These are phyloP conservation scores for Drosophila mimica DNA, from an alignment of 2,888 invertebrate genomes.

Conservation along the genomic window DNA sequence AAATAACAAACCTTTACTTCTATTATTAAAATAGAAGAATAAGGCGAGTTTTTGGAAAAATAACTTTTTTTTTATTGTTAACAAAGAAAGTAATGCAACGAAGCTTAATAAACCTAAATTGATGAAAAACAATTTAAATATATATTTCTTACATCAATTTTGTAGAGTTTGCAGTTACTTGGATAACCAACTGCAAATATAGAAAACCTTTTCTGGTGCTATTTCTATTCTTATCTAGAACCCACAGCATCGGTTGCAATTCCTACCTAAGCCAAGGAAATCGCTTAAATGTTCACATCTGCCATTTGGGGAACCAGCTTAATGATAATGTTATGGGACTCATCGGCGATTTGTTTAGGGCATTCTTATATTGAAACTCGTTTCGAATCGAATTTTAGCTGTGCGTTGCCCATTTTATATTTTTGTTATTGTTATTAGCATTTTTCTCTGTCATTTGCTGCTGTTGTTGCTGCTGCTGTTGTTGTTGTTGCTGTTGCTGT, in stretches of 20 bases:
- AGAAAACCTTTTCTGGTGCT: not conserved
- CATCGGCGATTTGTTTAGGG: slow-evolving; percentile 41
- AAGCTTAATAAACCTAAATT: not conserved
- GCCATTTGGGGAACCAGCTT: slow-evolving; percentile 8
- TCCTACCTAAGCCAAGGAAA: not conserved
- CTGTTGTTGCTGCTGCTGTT: slow-evolving; percentile 39
- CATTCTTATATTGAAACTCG: slow-evolving; percentile 56
- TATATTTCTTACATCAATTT: not conserved
- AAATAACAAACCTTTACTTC: not conserved
- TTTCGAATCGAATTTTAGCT: slow-evolving; percentile 61
- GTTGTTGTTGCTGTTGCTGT: slow-evolving; percentile 37
- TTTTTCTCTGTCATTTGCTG: slow-evolving; percentile 74
- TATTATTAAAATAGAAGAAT: not conserved
- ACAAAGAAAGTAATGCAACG: not conserved
- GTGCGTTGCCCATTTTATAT: slow-evolving; percentile 56
- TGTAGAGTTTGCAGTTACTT: not conserved
- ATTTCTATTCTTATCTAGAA: not conserved
- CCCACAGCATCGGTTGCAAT: not conserved
- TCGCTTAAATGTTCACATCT: slow-evolving; percentile 6
- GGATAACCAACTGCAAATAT: not conserved
- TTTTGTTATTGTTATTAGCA: slow-evolving; percentile 75
- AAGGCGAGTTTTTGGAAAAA: not conserved
- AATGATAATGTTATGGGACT: slow-evolving; percentile 41
- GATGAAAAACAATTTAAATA: not conserved
- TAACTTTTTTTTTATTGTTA: not conserved